Evolutionary conservation across 2,888 invertebrate genomes (phyloP), one percentile per base, ranked within the genome.

Genomic region (Shargacucullia verbasci): DNA sequence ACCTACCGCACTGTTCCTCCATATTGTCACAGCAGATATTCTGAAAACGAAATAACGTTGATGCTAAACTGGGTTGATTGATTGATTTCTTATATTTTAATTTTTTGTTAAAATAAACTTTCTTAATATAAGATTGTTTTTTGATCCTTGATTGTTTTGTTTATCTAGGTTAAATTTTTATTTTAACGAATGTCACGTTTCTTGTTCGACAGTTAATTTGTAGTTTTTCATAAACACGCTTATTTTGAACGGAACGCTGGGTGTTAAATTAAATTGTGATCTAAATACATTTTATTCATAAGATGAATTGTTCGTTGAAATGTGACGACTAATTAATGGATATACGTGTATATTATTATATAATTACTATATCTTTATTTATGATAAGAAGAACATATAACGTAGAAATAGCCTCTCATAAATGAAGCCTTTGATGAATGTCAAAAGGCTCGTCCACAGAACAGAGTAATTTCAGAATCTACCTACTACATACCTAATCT

Each of bases 1-100:
- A 78, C 80, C 80, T 80, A 75, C 76, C 78, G 59, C 73, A 80
- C 58, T 48, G 29, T 27, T 35, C 20, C 41, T 47, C 29, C 46
- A 50, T 71, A 66, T 41, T 62, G 41, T 50, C 58, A 54, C 33
- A 31, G 13, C 15, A 43, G 11, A 33, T 33, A 43, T 11, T 14
- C 10, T 2, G 8, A 43, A 43, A 43, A 40, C 6, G 5, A 2
- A 7, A 8, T 9, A 6, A 1, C 7, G 3, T 40, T 10, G 27
- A 27, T 10, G 5, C n/a, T 29, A 29, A 6, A 1, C 12, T 37
- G 10, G 1, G 35, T 35, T 34, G 12, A 27, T 9, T 0, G n/a
- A 8, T 13, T 27, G 41, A n/a, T 40, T 40, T 33, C 3, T 1
- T 1, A 33, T 11, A 3, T 0, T 33, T 33, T 1, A n/a, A 33